Conservation (phyloP, 2,797 vertebrate species). For the Acipenser ruthenus region DNA sequence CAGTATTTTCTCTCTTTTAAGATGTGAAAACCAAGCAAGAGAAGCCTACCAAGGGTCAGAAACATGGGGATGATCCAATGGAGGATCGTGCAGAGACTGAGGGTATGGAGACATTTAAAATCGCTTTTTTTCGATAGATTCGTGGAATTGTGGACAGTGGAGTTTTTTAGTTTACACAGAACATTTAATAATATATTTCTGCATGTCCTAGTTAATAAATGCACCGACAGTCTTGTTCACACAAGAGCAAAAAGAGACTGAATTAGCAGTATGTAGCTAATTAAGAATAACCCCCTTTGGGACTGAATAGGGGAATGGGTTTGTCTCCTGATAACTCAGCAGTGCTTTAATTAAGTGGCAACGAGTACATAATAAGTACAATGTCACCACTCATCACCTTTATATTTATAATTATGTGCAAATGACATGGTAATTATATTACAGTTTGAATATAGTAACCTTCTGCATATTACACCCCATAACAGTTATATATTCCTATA, state of each 20-base stretch:
- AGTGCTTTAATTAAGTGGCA: slow-evolving; percentile 13
- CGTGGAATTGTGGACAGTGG: slow-evolving; percentile 4
- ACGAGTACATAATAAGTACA: not conserved
- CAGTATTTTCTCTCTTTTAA: not conserved
- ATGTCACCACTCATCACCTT: not conserved
- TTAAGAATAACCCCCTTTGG: slow-evolving; percentile 8
- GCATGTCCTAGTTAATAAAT: not conserved
- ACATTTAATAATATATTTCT: not conserved
- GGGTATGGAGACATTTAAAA: not conserved
- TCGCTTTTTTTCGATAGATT: not conserved
- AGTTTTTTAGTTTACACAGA: not conserved
- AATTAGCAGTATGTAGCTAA: slow-evolving; percentile 3
- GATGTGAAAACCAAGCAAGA: not conserved
- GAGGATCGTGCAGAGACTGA: not conserved
- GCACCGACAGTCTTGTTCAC: not conserved
- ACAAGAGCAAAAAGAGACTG: not conserved
- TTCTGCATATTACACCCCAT: not conserved
- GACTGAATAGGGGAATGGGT: not conserved
- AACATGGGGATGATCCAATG: not conserved
- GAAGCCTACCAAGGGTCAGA: not conserved
- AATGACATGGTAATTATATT: slow-evolving; percentile 12
- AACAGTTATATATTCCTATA: not conserved
- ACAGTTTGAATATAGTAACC: not conserved
- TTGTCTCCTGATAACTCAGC: slow-evolving; percentile 7
- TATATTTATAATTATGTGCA: not conserved